Percentiles rank a stretch among this genome's conserved stretches.
phyloP scores from a whole-genome alignment of 1,140 invertebrate genomes.

The Condylostylus longicornis region DNA sequence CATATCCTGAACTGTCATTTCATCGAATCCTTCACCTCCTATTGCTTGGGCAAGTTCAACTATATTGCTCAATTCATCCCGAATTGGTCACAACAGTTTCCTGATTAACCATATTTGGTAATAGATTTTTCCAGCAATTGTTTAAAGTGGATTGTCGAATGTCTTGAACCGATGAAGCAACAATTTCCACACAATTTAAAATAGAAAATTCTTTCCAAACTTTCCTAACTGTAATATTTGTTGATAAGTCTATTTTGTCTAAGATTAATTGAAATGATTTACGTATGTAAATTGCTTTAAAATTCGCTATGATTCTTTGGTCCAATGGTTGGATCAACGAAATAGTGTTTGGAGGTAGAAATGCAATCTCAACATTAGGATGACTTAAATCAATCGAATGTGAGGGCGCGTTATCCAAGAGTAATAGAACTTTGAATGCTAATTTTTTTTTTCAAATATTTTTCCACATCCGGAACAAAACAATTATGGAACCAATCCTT shows the following conservation, averaged over 20 bases:
- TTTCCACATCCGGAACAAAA: constrained; percentile 20
- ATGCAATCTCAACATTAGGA: constrained; percentile 28
- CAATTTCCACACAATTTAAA: constrained; percentile 7
- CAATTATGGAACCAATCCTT: constrained; percentile 18
- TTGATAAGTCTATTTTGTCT: constrained; percentile 7
- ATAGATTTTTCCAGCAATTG: constrained; percentile 10
- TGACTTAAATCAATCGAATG: constrained; percentile 19
- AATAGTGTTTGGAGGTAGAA: no score
- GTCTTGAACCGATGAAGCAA: constrained; percentile 5
- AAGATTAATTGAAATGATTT: constrained; percentile 8
- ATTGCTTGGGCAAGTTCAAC: constrained; percentile 3
- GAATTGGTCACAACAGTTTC: no score
- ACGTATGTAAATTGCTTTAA: constrained; percentile 11
- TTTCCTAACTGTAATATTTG: constrained; percentile 1
- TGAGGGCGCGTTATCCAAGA: constrained; percentile 32
- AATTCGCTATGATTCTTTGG: constrained; percentile 20
- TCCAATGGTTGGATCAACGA: constrained; percentile 34
- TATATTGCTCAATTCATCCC: constrained; percentile 4
- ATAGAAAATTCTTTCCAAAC: constrained; percentile 12
- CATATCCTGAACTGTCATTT: no score
- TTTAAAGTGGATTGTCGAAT: constrained; percentile 8
- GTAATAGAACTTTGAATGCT: constrained; percentile 31
- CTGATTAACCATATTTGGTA: constrained; percentile 5
- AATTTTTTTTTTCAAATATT: constrained; percentile 24
- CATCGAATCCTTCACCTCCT: constrained; percentile 11